A percentile compares a stretch with the other conserved stretches of the same genome.
phyloP scores from a whole-genome alignment of 2,888 invertebrate species.

The Temnothorax unifasciatus region DNA sequence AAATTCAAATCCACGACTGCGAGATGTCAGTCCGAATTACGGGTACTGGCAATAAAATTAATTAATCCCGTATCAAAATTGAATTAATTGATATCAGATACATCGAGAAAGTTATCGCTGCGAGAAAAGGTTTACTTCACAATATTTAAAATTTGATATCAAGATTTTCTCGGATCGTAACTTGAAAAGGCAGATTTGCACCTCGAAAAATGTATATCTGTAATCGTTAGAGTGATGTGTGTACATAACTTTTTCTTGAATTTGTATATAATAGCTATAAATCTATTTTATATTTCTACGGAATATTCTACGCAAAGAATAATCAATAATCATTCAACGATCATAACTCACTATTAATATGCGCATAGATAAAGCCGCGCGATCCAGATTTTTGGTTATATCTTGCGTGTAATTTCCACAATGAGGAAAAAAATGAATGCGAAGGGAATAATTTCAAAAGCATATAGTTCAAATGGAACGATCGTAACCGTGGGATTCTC shows the following conservation, averaged over 20 bases:
- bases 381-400: not conserved
- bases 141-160: not conserved
- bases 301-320: not conserved
- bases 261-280: not conserved
- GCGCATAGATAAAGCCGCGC: not conserved
- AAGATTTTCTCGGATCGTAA: not conserved
- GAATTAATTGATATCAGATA: not conserved
- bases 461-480: not conserved
- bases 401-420: not conserved
- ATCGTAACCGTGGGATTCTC: constrained; percentile 46
- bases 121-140: not conserved
- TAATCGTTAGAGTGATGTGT: not conserved
- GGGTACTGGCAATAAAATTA: constrained; percentile 8
- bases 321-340: not conserved
- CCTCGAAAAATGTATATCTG: not conserved
- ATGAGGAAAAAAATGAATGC: not conserved
- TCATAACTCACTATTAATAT: not conserved
- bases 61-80: constrained; percentile 16
- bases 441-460: constrained; percentile 35
- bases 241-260: not conserved
- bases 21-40: constrained; percentile 5
- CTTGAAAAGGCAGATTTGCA: not conserved
- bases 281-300: not conserved
- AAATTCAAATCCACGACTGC: constrained; percentile 33
- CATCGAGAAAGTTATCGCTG: not conserved